Conservation (phyloP, 1,140 invertebrate genomes). For the Cecropterus lyciades region DNA sequence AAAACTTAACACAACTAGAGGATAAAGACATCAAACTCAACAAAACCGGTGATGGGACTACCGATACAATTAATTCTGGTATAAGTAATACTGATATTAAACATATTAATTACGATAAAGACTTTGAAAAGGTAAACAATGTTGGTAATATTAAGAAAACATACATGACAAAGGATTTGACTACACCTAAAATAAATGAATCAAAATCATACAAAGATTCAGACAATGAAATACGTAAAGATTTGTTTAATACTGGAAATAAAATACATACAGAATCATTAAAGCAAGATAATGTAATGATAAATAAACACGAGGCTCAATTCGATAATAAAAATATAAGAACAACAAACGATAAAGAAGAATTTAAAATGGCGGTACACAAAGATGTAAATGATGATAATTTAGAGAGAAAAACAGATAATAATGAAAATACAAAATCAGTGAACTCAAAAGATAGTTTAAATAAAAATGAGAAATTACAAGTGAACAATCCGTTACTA, state of each 20-base stretch:
- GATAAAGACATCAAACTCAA: too few relatives aligned
- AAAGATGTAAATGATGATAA: neutral
- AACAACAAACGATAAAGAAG: neutral
- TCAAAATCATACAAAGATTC: neutral
- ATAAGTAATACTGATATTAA: too few relatives aligned
- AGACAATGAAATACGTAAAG: constrained; percentile 23
- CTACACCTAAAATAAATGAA: too few relatives aligned
- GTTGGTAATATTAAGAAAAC: too few relatives aligned
- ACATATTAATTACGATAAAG: too few relatives aligned
- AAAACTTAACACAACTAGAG: constrained; percentile 54
- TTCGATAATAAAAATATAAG: neutral
- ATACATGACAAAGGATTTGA: too few relatives aligned
- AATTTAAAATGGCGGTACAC: neutral
- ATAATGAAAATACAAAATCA: constrained; percentile 4
- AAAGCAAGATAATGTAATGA: neutral
- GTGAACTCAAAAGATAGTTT: constrained; percentile 1
- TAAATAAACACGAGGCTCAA: neutral
- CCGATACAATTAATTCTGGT: too few relatives aligned
- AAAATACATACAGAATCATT: neutral
- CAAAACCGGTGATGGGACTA: too few relatives aligned
- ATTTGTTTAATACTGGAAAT: neutral
- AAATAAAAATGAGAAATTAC: neutral
- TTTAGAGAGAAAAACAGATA: constrained; percentile 11
- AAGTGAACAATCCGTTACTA: constrained; percentile 52
- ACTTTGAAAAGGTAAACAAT: too few relatives aligned